phyloP scores from a whole-genome alignment of 2,888 invertebrate genomes.

The Agonopterix subpropinquella region DNA sequence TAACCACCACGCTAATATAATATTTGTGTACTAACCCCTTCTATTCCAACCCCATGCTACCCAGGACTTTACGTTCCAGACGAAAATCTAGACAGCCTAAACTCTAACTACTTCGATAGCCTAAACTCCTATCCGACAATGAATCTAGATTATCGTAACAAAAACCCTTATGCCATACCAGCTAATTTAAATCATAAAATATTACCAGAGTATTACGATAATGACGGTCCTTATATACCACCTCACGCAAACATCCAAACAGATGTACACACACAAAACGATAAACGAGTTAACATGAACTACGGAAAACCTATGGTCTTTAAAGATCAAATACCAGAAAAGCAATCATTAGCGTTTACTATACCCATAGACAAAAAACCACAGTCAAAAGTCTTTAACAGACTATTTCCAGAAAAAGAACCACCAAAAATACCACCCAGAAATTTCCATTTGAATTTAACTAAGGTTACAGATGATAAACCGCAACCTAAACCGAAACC shows the following conservation, averaged over 20 bases:
- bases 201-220: slow-evolving; percentile 52
- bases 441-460: slow-evolving; percentile 60
- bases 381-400: slow-evolving; percentile 60
- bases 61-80: slow-evolving; percentile 50
- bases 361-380: slow-evolving; percentile 52
- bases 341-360: slow-evolving; percentile 45
- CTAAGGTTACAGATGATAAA: slow-evolving; percentile 41
- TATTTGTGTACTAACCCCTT: slow-evolving; percentile 21
- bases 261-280: slow-evolving; percentile 17
- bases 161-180: slow-evolving; percentile 71
- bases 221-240: slow-evolving; percentile 52
- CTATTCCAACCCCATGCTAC: slow-evolving; percentile 43
- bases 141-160: slow-evolving; percentile 52
- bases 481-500: slow-evolving; percentile 51
- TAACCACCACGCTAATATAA: slow-evolving; percentile 12
- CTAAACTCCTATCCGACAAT: slow-evolving; percentile 50
- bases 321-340: slow-evolving; percentile 50
- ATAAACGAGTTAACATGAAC: slow-evolving; percentile 35
- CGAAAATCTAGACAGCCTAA: slow-evolving; percentile 59
- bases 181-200: slow-evolving; percentile 62
- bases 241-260: slow-evolving; percentile 52
- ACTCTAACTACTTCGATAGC: slow-evolving; percentile 63
- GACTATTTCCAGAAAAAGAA: slow-evolving; percentile 55
- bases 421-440: slow-evolving; percentile 32
- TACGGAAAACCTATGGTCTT: slow-evolving; percentile 47